phyloP scores from a whole-genome alignment of 2,113 vertebrate species.

The Pipa parva region DNA sequence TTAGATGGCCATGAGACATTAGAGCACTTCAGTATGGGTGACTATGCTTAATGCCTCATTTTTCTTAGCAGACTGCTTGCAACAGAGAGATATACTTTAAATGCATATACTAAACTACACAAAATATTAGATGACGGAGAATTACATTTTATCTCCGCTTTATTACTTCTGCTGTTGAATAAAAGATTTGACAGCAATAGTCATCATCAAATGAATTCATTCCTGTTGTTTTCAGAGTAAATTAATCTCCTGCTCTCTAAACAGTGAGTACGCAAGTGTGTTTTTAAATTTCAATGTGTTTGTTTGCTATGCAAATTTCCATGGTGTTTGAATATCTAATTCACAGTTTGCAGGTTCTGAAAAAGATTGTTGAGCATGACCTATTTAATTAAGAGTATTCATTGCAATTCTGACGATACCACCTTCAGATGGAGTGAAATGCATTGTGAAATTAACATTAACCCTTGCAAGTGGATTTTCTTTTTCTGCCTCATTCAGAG shows the following conservation, averaged over 20 bases:
- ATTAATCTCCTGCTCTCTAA: background rate
- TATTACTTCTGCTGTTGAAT: background rate
- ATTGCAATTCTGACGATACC: constrained; percentile 20
- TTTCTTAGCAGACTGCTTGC: no score
- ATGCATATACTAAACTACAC: no score
- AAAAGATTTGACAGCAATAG: background rate
- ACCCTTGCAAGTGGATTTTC: no score
- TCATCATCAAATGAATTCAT: background rate
- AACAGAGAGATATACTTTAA: background rate
- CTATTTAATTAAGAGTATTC: constrained; percentile 38
- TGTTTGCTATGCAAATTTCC: constrained; percentile 33
- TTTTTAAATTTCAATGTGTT: constrained; percentile 20
- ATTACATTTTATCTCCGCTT: no score
- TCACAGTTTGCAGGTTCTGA: constrained; percentile 31
- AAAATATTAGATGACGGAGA: no score
- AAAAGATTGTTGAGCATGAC: constrained; percentile 20
- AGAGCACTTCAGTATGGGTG: background rate
- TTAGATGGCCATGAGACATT: background rate
- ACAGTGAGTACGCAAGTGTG: background rate
- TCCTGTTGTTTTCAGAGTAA: background rate
- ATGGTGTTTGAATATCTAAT: constrained; percentile 15
- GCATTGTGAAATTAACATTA: background rate
- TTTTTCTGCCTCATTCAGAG: no score
- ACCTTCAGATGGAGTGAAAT: constrained; percentile 27
- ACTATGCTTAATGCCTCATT: background rate